Conservation (phyloP, 2,113 vertebrate species). For the Tylochromis polylepis region DNA sequence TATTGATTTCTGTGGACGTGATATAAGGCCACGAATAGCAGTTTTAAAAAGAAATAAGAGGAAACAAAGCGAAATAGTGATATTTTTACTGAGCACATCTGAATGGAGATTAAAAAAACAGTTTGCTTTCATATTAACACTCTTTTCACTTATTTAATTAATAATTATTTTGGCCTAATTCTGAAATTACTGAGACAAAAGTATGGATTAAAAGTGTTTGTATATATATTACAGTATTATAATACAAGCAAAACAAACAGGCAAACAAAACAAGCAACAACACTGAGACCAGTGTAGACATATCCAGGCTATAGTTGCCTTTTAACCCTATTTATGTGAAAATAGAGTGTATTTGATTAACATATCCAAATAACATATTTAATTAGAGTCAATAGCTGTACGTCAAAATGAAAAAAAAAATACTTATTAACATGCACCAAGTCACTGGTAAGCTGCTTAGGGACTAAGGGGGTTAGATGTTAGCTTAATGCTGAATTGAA, state of each 20-base stretch:
- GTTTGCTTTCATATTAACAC: background rate
- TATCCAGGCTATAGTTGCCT: background rate
- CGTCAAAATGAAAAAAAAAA: background rate
- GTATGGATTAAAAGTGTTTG: too few relatives aligned
- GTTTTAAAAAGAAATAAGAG: background rate
- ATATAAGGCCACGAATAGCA: background rate
- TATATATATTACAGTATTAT: too few relatives aligned
- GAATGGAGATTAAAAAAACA: background rate
- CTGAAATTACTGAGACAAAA: background rate
- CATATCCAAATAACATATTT: background rate
- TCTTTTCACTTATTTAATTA: background rate
- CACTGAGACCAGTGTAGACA: background rate
- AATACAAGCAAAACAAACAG: background rate
- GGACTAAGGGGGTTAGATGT: background rate
- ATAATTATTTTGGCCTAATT: background rate
- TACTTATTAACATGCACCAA: background rate
- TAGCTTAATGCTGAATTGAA: background rate
- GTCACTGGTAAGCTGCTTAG: accelerated
- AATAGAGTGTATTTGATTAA: background rate
- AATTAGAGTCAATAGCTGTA: too few relatives aligned
- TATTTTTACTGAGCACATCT: background rate
- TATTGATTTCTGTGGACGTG: background rate
- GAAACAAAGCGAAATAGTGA: background rate
- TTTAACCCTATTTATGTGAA: background rate
- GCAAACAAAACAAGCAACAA: background rate